Percentiles rank a stretch among this genome's conserved stretches.
phyloP scores from a whole-genome alignment of 2,888 invertebrate genomes.

The Limnephilus rhombicus region DNA sequence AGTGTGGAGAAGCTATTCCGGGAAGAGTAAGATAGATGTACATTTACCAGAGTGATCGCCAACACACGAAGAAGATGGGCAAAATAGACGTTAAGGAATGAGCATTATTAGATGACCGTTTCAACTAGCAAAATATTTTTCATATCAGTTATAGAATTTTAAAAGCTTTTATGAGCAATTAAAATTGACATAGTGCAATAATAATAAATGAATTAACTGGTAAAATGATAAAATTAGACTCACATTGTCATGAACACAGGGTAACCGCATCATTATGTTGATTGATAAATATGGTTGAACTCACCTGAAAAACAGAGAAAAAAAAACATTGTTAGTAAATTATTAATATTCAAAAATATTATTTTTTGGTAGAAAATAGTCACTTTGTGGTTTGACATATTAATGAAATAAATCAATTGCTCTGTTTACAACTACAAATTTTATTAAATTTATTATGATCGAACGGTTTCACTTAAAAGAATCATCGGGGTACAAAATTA shows the following conservation, averaged over 20 bases:
- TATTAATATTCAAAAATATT: background rate
- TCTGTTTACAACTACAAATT: no score
- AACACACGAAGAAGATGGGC: no score
- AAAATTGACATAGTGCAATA: background rate
- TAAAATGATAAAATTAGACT: background rate
- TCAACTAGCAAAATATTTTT: background rate
- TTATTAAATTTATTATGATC: no score
- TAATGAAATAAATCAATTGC: no score
- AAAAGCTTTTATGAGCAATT: background rate
- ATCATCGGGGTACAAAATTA: no score
- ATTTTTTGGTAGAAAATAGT: no score
- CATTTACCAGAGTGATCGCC: no score
- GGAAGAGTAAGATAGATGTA: no score
- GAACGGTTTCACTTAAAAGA: no score
- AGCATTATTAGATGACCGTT: background rate
- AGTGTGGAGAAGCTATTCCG: no score
- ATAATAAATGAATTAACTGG: background rate
- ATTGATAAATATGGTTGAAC: slow-evolving; percentile 2
- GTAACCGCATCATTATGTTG: background rate
- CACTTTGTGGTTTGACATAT: no score
- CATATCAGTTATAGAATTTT: background rate
- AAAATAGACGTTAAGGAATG: no score
- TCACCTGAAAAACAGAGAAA: slow-evolving; percentile 22
- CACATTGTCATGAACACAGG: background rate
- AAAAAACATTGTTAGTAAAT: slow-evolving; percentile 5